Base-by-base conservation (phyloP, 2,888 invertebrate genomes). In the Merodon equestris region DNA sequence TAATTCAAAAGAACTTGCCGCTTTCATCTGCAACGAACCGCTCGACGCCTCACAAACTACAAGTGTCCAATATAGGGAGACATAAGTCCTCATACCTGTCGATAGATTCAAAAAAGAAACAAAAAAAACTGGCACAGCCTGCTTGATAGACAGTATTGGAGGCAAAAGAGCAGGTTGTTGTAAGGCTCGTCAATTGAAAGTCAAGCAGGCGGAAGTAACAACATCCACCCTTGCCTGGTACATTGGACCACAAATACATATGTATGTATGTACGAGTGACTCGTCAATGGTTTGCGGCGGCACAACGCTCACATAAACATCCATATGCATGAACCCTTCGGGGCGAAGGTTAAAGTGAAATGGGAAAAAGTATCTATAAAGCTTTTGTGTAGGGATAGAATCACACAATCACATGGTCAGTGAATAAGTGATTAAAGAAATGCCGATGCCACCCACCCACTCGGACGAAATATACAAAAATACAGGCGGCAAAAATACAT, bases 361-460 rank as follows among this genome's bases (percentile, higher is more conserved):
- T n/a, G n/a, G n/a, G 40, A 15, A 40, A 51, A 51, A 7, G 27
- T 27, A 27, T 27, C 2, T 7, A 4, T 27, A 27, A 27, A 4
- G 27, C 27, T 27, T 27, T 27, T 27, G 27, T 7, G 7, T 4
- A 67, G 15, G 0, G n/a, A n/a, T 47, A 67, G 38, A 67, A n/a
- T n/a, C 45, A 73, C 45, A 51, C 72, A 72, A 73, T 77, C 77
- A 72, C 77, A 77, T 72, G 77, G 77, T 73, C 77, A 77, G 67
- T 77, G 77, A 77, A 77, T 77, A 68, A 67, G 68, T 68, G 73
- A 73, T 73, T 40, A 40, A 3, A 40, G 9, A n/a, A 2, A 5
- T 40, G 40, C 40, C 40, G n/a, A 14, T n/a, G 48, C 54, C 67
- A 67, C 54, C 36, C 63, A 38, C 63, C 63, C 73, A 45, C 54